These are phyloP conservation scores for Caradrina kadenii DNA, from an alignment of 2,888 invertebrate species.

Conservation along the genomic window DNA sequence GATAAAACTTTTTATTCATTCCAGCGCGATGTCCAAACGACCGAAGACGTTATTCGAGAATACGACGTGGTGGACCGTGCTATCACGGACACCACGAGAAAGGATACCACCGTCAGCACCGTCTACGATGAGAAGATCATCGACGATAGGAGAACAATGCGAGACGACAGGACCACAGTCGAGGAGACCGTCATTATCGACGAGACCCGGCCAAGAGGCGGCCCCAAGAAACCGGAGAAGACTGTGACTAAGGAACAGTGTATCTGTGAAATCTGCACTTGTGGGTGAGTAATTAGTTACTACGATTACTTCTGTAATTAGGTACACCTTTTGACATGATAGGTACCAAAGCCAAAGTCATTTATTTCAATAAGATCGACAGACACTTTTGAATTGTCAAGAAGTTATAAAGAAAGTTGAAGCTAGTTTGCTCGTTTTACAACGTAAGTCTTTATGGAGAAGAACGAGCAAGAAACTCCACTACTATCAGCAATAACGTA, in stretches of 20 bases:
- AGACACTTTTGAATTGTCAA: no score
- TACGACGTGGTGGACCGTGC: conserved; percentile 89
- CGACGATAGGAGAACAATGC: conserved; percentile 85
- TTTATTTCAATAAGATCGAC: no score
- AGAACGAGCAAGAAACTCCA: no score
- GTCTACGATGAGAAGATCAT: conserved; percentile 86
- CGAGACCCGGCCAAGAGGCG: conserved; percentile 83
- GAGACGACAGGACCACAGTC: conserved; percentile 84
- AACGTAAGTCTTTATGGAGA: no score
- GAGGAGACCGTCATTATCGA: conserved; percentile 82
- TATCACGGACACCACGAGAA: conserved; percentile 85
- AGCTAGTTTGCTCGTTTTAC: no score
- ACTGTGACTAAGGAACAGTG: conserved; percentile 93
- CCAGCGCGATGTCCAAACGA: conserved; percentile 88
- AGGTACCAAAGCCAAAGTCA: no score
- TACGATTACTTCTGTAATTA: conserved; percentile 2
- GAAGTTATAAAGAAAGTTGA: no score
- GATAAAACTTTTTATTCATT: conserved; percentile 62
- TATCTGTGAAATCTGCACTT: conserved; percentile 97
- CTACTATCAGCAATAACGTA: conserved; percentile 1
- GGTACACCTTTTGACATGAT: conserved; percentile 55
- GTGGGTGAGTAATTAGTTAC: conserved; percentile 93
- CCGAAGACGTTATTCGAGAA: conserved; percentile 85
- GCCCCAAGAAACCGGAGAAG: conserved; percentile 86
- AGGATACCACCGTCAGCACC: conserved; percentile 84